Evolutionary conservation across 2,113 vertebrate genomes (phyloP).

Genomic region (Menura novaehollandiae): DNA sequence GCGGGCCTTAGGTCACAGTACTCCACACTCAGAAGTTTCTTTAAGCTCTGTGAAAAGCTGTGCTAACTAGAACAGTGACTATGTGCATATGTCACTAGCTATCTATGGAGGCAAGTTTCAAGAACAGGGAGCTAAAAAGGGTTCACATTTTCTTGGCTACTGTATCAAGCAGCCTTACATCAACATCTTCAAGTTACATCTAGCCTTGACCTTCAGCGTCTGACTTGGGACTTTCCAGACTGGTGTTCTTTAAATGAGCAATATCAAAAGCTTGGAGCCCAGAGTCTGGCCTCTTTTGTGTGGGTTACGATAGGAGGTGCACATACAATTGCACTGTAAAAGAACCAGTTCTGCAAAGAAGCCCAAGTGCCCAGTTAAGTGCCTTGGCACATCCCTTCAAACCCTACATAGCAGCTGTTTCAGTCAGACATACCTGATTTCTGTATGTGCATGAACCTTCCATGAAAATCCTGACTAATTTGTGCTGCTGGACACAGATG

Average conservation of each 20-base stretch:
- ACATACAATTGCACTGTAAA: background rate
- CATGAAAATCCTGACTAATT: background rate
- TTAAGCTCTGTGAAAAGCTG: background rate
- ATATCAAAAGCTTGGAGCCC: background rate
- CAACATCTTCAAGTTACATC: slow-evolving; percentile 45
- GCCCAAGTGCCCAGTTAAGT: background rate
- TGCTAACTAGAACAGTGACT: background rate
- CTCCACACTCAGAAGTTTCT: background rate
- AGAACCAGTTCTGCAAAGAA: background rate
- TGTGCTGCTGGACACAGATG: background rate
- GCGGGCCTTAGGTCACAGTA: background rate
- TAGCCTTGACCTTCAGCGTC: slow-evolving; percentile 19
- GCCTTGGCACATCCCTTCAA: background rate
- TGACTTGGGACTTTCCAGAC: background rate
- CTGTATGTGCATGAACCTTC: background rate
- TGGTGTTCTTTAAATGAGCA: background rate
- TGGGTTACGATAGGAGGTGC: background rate
- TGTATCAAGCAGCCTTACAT: background rate
- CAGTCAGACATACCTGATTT: background rate
- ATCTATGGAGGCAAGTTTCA: background rate
- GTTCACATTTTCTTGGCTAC: slow-evolving; percentile 33
- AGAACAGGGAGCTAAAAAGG: background rate
- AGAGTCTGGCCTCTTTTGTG: background rate
- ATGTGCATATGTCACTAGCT: background rate
- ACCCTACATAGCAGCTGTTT: background rate